These are phyloP conservation scores for Aproaerema taeniolella DNA, from an alignment of 2,888 invertebrate species.

Conservation along the genomic window DNA sequence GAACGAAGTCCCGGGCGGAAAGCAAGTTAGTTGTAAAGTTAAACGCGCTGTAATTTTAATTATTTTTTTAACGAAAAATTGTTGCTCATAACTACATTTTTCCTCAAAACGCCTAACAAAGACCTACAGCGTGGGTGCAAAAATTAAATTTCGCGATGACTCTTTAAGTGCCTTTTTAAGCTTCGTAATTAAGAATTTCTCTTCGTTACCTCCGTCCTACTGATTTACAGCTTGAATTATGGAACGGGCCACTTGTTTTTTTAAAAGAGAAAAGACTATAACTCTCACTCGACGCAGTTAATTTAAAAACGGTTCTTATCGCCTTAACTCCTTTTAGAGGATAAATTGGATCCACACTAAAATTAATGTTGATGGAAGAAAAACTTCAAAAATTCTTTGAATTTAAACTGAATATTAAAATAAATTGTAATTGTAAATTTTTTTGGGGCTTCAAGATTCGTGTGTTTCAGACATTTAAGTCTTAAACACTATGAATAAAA, in stretches of 20 bases:
- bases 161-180: conserved; percentile 38
- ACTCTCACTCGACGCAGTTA: conserved; percentile 37
- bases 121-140: conserved; percentile 25
- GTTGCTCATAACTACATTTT: too few species aligned
- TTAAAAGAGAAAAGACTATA: conserved; percentile 31
- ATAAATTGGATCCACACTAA: conserved; percentile 20
- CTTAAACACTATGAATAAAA: too few species aligned
- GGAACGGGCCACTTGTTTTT: conserved; percentile 32
- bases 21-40: too few species aligned
- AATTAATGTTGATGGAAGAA: conserved; percentile 7
- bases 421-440: too few species aligned
- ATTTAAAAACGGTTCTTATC: conserved; percentile 42
- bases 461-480: too few species aligned
- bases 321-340: conserved; percentile 32
- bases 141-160: conserved; percentile 40
- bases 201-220: conserved; percentile 40
- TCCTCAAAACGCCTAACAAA: too few species aligned
- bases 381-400: neutral
- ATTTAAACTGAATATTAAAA: neutral
- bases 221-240: conserved; percentile 58
- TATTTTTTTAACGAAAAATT: too few species aligned
- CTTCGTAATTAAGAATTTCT: conserved; percentile 53
- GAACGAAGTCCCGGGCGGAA: too few species aligned
- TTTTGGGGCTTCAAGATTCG: too few species aligned
- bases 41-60: too few species aligned